A percentile compares a stretch with the other conserved stretches of the same genome.
Evolutionary conservation across 2,113 vertebrate species (phyloP).

Genomic region (Cacatua alba): DNA sequence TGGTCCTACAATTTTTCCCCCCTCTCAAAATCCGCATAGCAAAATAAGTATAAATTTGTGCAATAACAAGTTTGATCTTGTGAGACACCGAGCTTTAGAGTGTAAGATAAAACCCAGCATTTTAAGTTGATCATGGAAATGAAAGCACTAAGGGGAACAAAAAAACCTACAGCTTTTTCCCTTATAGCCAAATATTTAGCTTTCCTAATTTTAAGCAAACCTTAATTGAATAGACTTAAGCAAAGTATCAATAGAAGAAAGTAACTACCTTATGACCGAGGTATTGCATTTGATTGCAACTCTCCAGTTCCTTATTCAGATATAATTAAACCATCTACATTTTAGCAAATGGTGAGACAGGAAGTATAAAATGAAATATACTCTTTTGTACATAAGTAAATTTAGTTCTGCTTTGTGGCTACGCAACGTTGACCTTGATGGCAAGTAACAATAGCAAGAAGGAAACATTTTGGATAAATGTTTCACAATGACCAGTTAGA

Average conservation of each 20-base stretch:
- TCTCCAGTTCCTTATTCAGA: background rate
- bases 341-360: background rate
- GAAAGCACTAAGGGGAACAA: background rate
- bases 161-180: rapidly evolving
- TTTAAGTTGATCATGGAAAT: background rate
- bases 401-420: background rate
- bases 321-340: background rate
- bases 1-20: background rate
- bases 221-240: background rate
- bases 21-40: background rate
- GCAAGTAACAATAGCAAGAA: background rate
- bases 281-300: background rate
- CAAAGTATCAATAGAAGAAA: background rate
- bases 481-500: background rate
- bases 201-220: background rate
- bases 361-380: background rate
- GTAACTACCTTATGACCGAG: background rate
- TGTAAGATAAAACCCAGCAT: background rate
- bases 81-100: background rate
- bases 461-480: background rate
- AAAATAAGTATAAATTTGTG: background rate
- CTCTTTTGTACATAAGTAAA: background rate
- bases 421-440: background rate
- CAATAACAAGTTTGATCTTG: background rate
- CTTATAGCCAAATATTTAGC: background rate